A percentile compares a stretch with the other conserved stretches of the same genome.
Conservation (phyloP, 2,888 invertebrate genomes). For the Operophtera brumata region DNA sequence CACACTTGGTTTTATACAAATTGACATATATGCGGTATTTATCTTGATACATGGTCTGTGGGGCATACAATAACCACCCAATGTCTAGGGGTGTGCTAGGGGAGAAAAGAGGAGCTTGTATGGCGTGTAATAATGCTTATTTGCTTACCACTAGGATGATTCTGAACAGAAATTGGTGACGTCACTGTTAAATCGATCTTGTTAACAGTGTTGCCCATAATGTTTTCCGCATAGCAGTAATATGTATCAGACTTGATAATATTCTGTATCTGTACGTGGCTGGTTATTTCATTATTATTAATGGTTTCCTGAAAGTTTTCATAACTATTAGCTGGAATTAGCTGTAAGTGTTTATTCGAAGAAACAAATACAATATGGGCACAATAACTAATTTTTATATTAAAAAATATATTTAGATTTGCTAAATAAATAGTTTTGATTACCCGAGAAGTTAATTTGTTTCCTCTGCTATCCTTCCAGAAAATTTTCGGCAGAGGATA, state of each 20-base stretch:
- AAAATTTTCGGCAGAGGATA: slow-evolving; percentile 15
- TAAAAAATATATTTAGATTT: no score
- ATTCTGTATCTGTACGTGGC: background rate
- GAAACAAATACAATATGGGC: no score
- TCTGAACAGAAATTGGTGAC: slow-evolving; percentile 13
- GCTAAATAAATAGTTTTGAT: background rate
- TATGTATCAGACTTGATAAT: slow-evolving; percentile 7
- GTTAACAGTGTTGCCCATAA: slow-evolving; percentile 1
- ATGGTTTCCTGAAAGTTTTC: slow-evolving; percentile 3
- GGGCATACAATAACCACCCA: no score
- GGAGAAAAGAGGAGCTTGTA: no score
- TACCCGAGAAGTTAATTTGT: slow-evolving; percentile 4
- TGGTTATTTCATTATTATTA: background rate
- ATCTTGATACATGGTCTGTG: no score
- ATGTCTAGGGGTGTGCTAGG: no score
- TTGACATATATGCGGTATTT: no score
- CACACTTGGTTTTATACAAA: no score
- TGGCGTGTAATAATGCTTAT: no score
- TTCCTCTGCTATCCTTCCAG: slow-evolving; percentile 18
- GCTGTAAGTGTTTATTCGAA: no score
- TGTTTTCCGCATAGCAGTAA: slow-evolving; percentile 13
- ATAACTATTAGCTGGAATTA: background rate
- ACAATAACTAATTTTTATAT: no score
- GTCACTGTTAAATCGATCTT: slow-evolving; percentile 4
- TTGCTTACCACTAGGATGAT: slow-evolving; percentile 18